These are phyloP conservation scores for Brachyalestes nurse DNA, from an alignment of 2,797 vertebrate species.

Conservation along the genomic window DNA sequence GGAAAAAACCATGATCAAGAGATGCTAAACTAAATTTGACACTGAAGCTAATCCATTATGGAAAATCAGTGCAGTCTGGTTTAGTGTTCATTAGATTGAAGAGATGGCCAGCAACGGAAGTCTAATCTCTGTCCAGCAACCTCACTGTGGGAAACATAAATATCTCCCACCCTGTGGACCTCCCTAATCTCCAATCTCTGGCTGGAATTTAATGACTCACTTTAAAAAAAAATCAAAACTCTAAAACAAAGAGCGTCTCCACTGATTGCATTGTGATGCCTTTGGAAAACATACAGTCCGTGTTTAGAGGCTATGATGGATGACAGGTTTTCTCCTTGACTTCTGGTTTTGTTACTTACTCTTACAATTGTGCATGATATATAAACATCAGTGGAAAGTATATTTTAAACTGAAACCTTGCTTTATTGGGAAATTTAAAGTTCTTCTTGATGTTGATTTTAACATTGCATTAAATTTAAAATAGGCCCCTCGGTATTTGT, in stretches of 20 bases:
- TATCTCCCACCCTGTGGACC: constrained; percentile 54
- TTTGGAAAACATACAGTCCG: neutral
- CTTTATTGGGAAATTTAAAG: neutral
- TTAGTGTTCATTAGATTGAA: constrained; percentile 50
- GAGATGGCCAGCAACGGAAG: constrained; percentile 45
- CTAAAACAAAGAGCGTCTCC: neutral
- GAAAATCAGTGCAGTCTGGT: constrained; percentile 54
- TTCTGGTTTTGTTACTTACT: neutral
- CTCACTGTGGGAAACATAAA: constrained; percentile 60
- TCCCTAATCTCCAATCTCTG: constrained; percentile 54
- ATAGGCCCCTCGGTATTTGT: neutral
- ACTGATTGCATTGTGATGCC: constrained; percentile 17
- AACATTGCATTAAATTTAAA: constrained; percentile 22
- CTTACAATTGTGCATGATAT: neutral
- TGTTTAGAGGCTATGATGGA: neutral
- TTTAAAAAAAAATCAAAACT: neutral
- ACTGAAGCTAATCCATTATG: constrained; percentile 42
- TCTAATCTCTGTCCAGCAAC: constrained; percentile 43
- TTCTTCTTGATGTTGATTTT: neutral
- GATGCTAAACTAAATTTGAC: constrained; percentile 61
- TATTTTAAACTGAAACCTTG: neutral
- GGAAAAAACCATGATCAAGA: constrained; percentile 35
- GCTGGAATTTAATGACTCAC: constrained; percentile 36
- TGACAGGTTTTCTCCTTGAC: neutral
- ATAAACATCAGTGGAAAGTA: neutral